A percentile compares a stretch with the other conserved stretches of the same genome.
phyloP scores from a whole-genome alignment of 2,888 invertebrate species.

The Empis livida region DNA sequence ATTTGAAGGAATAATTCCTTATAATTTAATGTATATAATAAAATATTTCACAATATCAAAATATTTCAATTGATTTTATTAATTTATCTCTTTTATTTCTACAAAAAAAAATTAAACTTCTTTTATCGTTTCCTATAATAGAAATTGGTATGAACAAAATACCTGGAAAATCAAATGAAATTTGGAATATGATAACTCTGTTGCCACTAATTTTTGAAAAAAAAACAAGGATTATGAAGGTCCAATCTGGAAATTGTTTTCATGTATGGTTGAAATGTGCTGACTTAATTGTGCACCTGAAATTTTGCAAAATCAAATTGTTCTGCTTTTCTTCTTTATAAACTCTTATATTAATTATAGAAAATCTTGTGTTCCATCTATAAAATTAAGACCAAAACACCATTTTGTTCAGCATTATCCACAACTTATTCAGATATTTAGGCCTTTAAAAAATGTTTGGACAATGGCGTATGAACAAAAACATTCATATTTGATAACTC shows the following conservation, averaged over 20 bases:
- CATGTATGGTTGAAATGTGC: slow-evolving; percentile 1
- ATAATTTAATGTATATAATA: slow-evolving; percentile 15
- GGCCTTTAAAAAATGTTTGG: slow-evolving; percentile 10
- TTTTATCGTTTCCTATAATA: slow-evolving; percentile 3
- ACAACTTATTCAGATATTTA: slow-evolving; percentile 7
- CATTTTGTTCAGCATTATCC: slow-evolving; percentile 13
- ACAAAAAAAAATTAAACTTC: slow-evolving; percentile 1
- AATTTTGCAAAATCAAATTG: background rate
- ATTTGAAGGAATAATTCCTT: slow-evolving; percentile 16
- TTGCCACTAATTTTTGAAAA: background rate
- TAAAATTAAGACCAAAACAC: slow-evolving; percentile 11
- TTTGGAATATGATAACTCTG: background rate
- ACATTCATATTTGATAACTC: slow-evolving; percentile 17
- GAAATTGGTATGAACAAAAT: background rate
- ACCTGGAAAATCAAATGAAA: slow-evolving; percentile 4
- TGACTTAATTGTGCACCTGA: slow-evolving; percentile 1
- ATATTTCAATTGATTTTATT: background rate
- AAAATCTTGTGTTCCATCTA: slow-evolving; percentile 7
- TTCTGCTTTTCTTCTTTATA: background rate
- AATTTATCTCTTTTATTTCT: background rate
- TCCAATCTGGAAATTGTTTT: background rate
- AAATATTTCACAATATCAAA: slow-evolving; percentile 11
- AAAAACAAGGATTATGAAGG: background rate
- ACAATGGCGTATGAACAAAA: slow-evolving; percentile 18
- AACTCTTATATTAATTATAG: slow-evolving; percentile 2